Conservation (phyloP, 1,140 invertebrate species). For the Drosophila bipectinata region DNA sequence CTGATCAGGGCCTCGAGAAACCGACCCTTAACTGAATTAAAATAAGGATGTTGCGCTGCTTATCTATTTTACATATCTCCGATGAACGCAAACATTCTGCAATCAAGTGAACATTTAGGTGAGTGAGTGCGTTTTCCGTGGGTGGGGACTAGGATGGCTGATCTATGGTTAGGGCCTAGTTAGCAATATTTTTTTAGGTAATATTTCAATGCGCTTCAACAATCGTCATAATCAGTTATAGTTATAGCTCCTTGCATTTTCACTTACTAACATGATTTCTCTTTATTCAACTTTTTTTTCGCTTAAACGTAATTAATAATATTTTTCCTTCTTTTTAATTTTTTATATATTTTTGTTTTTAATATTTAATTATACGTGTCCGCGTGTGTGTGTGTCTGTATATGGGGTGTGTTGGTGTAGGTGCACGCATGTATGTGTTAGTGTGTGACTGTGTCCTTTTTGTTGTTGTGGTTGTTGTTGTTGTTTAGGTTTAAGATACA, state of each 20-base stretch:
- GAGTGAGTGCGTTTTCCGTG: constrained; percentile 24
- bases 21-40: too few relatives aligned
- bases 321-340: constrained; percentile 32
- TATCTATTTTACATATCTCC: constrained; percentile 61
- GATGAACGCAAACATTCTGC: constrained; percentile 40
- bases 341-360: constrained; percentile 36
- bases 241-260: constrained; percentile 55
- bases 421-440: constrained; percentile 5
- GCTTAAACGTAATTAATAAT: constrained; percentile 80
- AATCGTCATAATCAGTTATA: constrained; percentile 56
- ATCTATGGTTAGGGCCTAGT: constrained; percentile 63
- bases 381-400: constrained; percentile 33
- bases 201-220: constrained; percentile 62
- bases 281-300: constrained; percentile 72
- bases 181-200: constrained; percentile 69
- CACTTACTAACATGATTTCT: constrained; percentile 73
- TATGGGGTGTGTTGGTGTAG: background rate
- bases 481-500: constrained; percentile 36
- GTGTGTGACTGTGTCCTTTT: constrained; percentile 2
- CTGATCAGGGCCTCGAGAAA: too few relatives aligned
- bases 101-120: constrained; percentile 14
- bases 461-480: constrained; percentile 7
- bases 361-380: constrained; percentile 76
- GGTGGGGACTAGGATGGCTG: constrained; percentile 44
- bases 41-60: constrained; percentile 26